Conservation (phyloP, 2,113 vertebrate species). For the Chiloscyllium plagiosum region DNA sequence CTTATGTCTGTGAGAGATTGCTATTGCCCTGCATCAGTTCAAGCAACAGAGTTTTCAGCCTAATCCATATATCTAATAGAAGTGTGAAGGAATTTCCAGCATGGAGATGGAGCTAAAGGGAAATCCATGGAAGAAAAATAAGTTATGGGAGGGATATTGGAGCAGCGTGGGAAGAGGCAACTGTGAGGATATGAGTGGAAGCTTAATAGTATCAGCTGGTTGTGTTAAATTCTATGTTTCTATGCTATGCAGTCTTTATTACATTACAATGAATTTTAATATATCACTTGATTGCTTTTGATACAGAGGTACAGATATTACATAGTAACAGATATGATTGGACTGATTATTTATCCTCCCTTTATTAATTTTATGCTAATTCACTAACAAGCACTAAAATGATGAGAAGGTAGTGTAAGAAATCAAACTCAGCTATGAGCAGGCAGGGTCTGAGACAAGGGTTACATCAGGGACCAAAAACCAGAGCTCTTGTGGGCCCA, state of each 20-base stretch:
- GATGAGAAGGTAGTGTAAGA: too few relatives aligned
- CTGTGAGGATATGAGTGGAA: background rate
- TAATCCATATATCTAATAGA: background rate
- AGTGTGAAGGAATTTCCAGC: background rate
- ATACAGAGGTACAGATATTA: background rate
- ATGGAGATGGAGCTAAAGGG: background rate
- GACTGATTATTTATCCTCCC: too few relatives aligned
- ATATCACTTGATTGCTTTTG: background rate
- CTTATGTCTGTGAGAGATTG: background rate
- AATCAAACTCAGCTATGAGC: too few relatives aligned
- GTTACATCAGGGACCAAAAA: too few relatives aligned
- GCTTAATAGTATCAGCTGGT: background rate
- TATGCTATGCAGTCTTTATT: background rate
- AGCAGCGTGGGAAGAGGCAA: background rate
- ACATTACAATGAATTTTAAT: background rate
- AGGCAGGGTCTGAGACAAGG: too few relatives aligned
- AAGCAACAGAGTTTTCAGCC: background rate
- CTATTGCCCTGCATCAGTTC: background rate
- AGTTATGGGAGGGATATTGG: background rate
- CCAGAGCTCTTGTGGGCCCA: too few relatives aligned
- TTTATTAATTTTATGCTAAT: too few relatives aligned
- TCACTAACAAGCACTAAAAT: too few relatives aligned
- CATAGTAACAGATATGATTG: too few relatives aligned
- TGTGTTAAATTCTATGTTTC: background rate
- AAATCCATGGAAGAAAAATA: background rate